Percentiles rank a stretch among this genome's conserved stretches.
phyloP scores from a whole-genome alignment of 2,888 invertebrate genomes.

The Diaprepes abbreviatus region DNA sequence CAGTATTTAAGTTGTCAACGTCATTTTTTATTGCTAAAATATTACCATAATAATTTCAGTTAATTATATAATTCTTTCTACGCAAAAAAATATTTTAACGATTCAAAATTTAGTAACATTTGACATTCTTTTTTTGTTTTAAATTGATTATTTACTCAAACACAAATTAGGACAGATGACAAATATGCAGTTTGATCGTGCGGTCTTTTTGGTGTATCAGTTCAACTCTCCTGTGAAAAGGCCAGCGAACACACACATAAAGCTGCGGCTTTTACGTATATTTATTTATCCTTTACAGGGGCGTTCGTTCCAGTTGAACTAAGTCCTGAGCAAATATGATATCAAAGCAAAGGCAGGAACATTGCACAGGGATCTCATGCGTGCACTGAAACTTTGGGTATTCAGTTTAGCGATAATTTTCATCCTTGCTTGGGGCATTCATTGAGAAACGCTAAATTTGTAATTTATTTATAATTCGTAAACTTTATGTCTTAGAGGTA shows the following conservation, averaged over 20 bases:
- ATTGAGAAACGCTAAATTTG: neutral
- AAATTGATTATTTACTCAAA: neutral
- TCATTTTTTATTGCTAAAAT: too few species aligned
- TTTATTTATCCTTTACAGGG: constrained; percentile 23
- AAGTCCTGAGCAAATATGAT: constrained; percentile 9
- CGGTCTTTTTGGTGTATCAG: constrained; percentile 27
- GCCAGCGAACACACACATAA: constrained; percentile 19
- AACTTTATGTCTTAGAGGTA: too few species aligned
- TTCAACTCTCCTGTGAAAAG: constrained; percentile 3
- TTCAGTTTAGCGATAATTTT: constrained; percentile 22
- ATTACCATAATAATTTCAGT: too few species aligned
- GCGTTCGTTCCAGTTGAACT: neutral
- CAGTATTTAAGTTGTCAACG: too few species aligned
- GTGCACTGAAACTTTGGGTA: constrained; percentile 50
- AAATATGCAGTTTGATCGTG: constrained; percentile 26
- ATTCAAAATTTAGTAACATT: too few species aligned
- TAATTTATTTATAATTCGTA: too few species aligned
- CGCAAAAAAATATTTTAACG: too few species aligned
- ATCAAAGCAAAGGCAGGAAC: constrained; percentile 22
- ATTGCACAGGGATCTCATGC: constrained; percentile 20
- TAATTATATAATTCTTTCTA: too few species aligned
- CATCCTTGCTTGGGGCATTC: constrained; percentile 7
- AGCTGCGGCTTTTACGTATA: neutral
- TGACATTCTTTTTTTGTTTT: too few species aligned
- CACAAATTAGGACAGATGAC: neutral